Base-by-base conservation (phyloP, 1,140 invertebrate species). In the Drosophila azteca region DNA sequence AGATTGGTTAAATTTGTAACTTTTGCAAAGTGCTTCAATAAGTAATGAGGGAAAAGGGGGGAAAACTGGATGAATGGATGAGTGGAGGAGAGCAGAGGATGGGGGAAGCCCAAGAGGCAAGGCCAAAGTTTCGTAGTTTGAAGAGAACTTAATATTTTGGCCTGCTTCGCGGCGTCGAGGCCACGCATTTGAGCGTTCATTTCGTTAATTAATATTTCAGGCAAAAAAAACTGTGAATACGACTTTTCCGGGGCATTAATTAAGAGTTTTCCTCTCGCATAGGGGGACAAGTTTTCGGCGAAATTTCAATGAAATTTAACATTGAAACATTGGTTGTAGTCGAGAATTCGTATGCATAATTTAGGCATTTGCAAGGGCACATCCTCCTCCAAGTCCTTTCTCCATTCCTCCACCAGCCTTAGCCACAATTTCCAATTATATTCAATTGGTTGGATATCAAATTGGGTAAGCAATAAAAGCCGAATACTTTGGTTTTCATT, bases 1-100 rank as follows among this genome's bases (percentile, higher is more conserved):
- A 68, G 60, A 73, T 73, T 69, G 58, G 35, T 11, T 41, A 81
- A 75, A 68, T 85, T 71, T 75, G 81, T 82, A 79, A 82, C 83
- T 85, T 88, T 70, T 62, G 45, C 61, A 59, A 78, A 85, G 78
- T 79, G 75, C 78, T 82, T 88, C 55, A 82, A 87, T 88, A 82
- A 87, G 77, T 87, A 87, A 88, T 82, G 63, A 87, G 76, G 51
- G 68, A 48, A 15, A 5, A 39, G 13, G 13, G 1, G 35, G 35
- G 13, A 13, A 39, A 13, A 39, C 35, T 39, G 35, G 4, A 5
- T 39, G 35, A 3, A 39, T 11, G 35, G 9, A 39, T 0, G 31
- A 9, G 3, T 4, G 31, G 3, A 35, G 50, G 31, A 24, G 31
- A 57, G 20, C 29, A 48, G 62, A 8, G 39, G 26, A 24, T 24